phyloP scores from a whole-genome alignment of 1,140 invertebrate species.

The Antheraea mylitta region DNA sequence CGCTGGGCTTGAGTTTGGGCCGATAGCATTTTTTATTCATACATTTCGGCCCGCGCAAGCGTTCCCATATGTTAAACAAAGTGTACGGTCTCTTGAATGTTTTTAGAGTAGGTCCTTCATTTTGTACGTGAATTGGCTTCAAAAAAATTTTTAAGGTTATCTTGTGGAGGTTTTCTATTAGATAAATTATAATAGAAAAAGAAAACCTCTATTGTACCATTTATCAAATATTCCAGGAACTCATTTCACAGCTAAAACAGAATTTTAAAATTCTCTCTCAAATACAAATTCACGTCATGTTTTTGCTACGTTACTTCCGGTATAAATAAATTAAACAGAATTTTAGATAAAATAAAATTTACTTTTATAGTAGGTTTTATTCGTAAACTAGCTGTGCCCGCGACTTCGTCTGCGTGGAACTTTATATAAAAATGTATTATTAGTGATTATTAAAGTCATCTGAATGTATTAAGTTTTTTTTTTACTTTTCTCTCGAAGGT shows the following conservation, averaged over 20 bases:
- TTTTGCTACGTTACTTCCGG: too few relatives aligned
- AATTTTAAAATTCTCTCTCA: background rate
- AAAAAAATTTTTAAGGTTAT: background rate
- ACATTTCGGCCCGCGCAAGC: background rate
- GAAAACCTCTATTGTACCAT: background rate
- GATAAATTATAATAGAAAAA: background rate
- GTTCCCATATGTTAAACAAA: constrained; percentile 10
- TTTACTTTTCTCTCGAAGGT: too few relatives aligned
- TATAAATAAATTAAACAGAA: too few relatives aligned
- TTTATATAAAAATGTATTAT: too few relatives aligned
- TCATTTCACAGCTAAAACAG: background rate
- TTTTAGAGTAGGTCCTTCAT: background rate
- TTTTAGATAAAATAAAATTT: too few relatives aligned
- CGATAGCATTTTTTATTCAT: constrained; percentile 10
- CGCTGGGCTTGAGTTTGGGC: constrained; percentile 2
- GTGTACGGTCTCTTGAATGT: constrained; percentile 6
- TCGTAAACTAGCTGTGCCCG: too few relatives aligned
- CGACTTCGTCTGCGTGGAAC: too few relatives aligned
- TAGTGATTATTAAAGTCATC: too few relatives aligned
- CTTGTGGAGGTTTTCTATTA: background rate
- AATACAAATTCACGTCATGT: too few relatives aligned
- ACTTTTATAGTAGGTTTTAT: too few relatives aligned
- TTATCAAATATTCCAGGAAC: background rate
- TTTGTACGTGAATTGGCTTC: background rate
- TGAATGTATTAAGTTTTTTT: too few relatives aligned